phyloP scores from a whole-genome alignment of 2,113 vertebrate genomes.

The Bucco capensis region DNA sequence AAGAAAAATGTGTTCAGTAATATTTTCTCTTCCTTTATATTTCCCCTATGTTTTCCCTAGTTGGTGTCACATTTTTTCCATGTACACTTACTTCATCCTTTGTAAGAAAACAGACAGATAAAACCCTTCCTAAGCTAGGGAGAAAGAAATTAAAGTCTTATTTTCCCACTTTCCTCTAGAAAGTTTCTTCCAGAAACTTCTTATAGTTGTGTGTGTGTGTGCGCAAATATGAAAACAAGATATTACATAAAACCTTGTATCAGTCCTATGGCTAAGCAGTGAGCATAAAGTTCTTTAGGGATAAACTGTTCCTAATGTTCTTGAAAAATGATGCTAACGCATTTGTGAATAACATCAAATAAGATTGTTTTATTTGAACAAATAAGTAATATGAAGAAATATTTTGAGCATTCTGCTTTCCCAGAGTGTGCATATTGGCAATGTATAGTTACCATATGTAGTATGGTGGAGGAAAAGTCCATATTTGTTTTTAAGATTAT shows the following conservation, averaged over 20 bases:
- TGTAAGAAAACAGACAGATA: not conserved
- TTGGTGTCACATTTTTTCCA: not conserved
- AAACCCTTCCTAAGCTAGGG: accelerated
- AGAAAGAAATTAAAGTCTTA: not conserved
- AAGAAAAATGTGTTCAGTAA: not conserved
- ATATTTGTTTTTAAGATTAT: not conserved
- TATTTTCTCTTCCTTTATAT: not conserved
- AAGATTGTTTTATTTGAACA: not conserved
- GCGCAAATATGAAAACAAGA: not conserved
- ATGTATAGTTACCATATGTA: not conserved
- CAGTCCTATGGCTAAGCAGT: not conserved
- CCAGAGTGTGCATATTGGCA: not conserved
- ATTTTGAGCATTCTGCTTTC: not conserved
- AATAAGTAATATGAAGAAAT: not conserved
- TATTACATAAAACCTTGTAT: not conserved
- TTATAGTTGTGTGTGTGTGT: not conserved
- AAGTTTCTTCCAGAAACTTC: not conserved
- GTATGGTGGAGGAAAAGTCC: not conserved
- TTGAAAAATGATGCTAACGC: not conserved
- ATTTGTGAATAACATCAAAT: not conserved
- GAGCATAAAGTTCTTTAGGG: not conserved
- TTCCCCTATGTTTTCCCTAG: not conserved
- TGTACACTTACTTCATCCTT: not conserved
- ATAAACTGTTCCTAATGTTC: not conserved
- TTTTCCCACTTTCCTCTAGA: not conserved